phyloP scores from a whole-genome alignment of 2,113 vertebrate genomes.

The Peromyscus leucopus region DNA sequence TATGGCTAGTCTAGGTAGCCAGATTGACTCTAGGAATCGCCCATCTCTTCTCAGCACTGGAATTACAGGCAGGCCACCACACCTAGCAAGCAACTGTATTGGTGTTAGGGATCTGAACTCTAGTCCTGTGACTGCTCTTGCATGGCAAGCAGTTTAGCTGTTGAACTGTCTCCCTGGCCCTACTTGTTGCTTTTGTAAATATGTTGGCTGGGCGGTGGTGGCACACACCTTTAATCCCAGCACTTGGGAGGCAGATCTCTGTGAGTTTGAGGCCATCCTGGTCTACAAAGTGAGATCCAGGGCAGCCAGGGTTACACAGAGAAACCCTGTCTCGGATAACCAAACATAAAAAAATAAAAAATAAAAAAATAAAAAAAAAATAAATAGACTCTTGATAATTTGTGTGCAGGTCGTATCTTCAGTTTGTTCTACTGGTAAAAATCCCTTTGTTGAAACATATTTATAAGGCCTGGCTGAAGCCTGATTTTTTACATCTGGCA shows the following conservation, averaged over 20 bases:
- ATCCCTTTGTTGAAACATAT: conserved; percentile 9
- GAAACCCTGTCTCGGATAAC: too few relatives aligned
- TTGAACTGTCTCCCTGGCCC: neutral
- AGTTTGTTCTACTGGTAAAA: conserved; percentile 62
- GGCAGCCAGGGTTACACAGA: too few relatives aligned
- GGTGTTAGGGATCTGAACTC: neutral
- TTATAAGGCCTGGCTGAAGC: conserved; percentile 14
- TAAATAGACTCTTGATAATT: conserved; percentile 6
- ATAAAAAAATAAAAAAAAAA: too few relatives aligned
- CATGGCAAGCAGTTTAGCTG: neutral
- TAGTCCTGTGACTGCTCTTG: neutral
- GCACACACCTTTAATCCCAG: too few relatives aligned
- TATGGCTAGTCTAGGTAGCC: neutral
- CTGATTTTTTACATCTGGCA: conserved; percentile 34
- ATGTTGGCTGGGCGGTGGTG: neutral
- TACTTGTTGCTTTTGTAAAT: neutral
- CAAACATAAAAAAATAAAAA: too few relatives aligned
- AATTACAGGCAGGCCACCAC: neutral
- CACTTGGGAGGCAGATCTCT: too few relatives aligned
- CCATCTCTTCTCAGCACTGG: neutral
- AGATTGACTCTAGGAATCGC: neutral
- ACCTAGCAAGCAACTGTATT: neutral
- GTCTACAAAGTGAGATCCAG: too few relatives aligned
- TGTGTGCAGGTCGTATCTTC: conserved; percentile 20
- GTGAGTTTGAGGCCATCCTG: too few relatives aligned